These are phyloP conservation scores for Ruditapes philippinarum DNA, from an alignment of 1,140 invertebrate species.

Conservation along the genomic window DNA sequence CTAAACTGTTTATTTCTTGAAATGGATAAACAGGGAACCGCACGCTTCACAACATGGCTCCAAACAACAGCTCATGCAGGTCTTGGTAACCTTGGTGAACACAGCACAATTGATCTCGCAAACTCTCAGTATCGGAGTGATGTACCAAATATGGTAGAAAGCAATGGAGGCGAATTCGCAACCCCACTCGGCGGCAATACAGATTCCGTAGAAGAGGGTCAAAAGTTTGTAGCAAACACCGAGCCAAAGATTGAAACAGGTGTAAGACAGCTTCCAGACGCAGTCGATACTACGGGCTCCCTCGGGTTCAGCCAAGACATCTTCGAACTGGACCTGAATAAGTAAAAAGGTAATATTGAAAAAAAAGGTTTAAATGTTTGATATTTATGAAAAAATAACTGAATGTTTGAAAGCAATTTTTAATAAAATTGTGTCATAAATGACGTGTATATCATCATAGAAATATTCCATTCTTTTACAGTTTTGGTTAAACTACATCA, in stretches of 20 bases:
- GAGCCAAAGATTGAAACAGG: constrained; percentile 90
- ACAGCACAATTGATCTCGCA: constrained; percentile 89
- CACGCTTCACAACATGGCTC: constrained; percentile 75
- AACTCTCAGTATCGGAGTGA: constrained; percentile 78
- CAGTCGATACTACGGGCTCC: constrained; percentile 91
- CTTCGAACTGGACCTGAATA: constrained; percentile 89
- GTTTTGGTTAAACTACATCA: too few relatives aligned
- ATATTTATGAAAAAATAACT: too few relatives aligned
- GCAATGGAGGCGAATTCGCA: constrained; percentile 92
- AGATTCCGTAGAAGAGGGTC: constrained; percentile 90
- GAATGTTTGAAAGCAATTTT: too few relatives aligned
- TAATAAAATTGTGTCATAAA: too few relatives aligned
- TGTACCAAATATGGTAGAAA: constrained; percentile 88
- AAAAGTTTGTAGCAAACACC: constrained; percentile 91
- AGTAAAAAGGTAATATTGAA: too few relatives aligned
- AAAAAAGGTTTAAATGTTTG: too few relatives aligned
- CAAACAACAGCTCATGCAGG: constrained; percentile 86
- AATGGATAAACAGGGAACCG: constrained; percentile 44
- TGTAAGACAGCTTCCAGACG: constrained; percentile 91
- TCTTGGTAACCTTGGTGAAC: constrained; percentile 88
- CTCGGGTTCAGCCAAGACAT: constrained; percentile 93
- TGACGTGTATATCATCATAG: too few relatives aligned
- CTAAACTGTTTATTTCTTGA: neutral
- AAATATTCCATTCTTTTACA: too few relatives aligned
- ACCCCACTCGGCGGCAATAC: constrained; percentile 91